Evolutionary conservation across 2,113 vertebrate genomes (phyloP).

Genomic region (Tragelaphus imberbis): DNA sequence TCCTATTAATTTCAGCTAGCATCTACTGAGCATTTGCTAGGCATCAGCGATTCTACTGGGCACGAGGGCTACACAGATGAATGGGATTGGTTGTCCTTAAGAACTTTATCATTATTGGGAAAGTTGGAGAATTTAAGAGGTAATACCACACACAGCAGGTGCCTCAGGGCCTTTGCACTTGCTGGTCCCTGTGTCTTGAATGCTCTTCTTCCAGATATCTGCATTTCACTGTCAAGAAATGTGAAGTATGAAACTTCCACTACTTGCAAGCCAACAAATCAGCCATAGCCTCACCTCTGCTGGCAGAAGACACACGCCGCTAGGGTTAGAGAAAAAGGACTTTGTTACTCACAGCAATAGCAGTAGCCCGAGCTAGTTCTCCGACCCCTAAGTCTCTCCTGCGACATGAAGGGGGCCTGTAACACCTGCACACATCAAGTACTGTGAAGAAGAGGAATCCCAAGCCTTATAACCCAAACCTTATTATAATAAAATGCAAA

Average conservation of each 20-base stretch:
- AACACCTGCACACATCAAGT: not conserved
- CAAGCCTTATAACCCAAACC: not conserved
- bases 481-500: conserved; percentile 15
- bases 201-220: not conserved
- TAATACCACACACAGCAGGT: not conserved
- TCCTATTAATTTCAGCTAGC: not conserved
- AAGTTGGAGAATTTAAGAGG: not conserved
- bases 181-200: not conserved
- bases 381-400: not conserved
- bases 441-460: not conserved
- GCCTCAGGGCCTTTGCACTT: not conserved
- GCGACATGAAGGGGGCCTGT: not conserved
- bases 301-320: not conserved
- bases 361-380: not conserved
- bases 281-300: not conserved
- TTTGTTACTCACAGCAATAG: not conserved
- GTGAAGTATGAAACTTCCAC: not conserved
- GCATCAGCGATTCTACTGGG: not conserved
- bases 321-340: not conserved
- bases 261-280: not conserved
- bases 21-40: not conserved
- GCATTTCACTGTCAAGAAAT: not conserved
- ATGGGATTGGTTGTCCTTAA: not conserved
- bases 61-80: not conserved
- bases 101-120: not conserved